Evolutionary conservation across 2,888 invertebrate species (phyloP).

Genomic region (Agrilus mali): DNA sequence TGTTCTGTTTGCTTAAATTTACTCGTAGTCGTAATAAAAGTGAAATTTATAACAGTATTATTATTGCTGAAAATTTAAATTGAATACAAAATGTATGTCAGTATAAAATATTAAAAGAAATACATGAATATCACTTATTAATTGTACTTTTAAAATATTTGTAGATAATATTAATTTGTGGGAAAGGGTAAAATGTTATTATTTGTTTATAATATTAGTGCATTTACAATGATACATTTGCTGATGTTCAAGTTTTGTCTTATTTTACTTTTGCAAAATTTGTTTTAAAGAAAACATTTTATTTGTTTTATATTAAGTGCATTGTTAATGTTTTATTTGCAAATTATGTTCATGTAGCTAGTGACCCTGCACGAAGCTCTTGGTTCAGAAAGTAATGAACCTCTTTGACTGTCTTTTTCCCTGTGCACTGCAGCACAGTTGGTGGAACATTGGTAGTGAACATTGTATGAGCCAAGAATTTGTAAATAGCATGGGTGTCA

Average conservation of each 20-base stretch:
- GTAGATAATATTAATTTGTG: too few species aligned
- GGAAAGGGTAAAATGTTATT: too few species aligned
- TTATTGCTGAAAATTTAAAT: too few species aligned
- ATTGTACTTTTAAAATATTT: too few species aligned
- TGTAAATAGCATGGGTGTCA: conserved; percentile 34
- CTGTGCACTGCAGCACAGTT: conserved; percentile 44
- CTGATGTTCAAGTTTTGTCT: too few species aligned
- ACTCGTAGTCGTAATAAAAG: not conserved
- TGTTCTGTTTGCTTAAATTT: not conserved
- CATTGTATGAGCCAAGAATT: conserved; percentile 33
- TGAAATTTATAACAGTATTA: too few species aligned
- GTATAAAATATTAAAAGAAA: too few species aligned
- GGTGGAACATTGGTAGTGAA: conserved; percentile 32
- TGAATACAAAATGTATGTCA: too few species aligned
- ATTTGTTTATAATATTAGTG: too few species aligned
- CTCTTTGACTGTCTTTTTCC: conserved; percentile 44
- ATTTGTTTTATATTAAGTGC: not conserved
- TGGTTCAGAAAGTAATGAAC: conserved; percentile 47
- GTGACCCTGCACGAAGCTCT: conserved; percentile 36
- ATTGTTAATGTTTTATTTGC: not conserved
- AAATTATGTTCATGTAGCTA: conserved; percentile 19
- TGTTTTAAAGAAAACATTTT: conserved; percentile 3
- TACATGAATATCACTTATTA: too few species aligned
- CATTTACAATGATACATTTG: too few species aligned
- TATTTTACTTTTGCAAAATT: too few species aligned